Conservation (phyloP, 2,113 vertebrate species). For the Ptychochromis oligacanthus region DNA sequence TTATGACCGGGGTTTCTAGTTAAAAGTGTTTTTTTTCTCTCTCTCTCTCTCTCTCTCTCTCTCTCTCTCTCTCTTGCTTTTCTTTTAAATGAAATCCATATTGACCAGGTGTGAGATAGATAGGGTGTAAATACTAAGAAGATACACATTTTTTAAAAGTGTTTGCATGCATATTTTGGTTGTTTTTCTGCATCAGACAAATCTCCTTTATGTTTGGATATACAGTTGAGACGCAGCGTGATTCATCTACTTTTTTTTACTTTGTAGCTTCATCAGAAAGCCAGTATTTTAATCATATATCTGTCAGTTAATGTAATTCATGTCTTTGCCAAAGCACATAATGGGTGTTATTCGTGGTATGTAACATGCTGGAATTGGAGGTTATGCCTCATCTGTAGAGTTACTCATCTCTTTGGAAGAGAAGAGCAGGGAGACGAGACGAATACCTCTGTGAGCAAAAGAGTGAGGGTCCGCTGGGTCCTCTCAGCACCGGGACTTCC, state of each 20-base stretch:
- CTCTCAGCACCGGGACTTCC: neutral
- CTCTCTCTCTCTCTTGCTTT: too few species aligned
- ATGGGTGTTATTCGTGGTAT: constrained; percentile 3
- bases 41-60: too few species aligned
- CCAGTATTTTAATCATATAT: neutral
- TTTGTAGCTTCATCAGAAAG: neutral
- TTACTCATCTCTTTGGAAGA: neutral
- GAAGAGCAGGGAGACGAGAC: neutral
- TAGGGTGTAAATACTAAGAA: fast-evolving
- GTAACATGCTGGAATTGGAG: neutral
- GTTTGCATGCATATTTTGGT: fast-evolving
- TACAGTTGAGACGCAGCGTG: neutral
- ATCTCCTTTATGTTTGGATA: neutral
- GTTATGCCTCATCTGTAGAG: constrained; percentile 18
- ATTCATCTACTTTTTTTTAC: neutral
- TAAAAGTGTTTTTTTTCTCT: neutral
- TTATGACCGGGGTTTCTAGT: neutral
- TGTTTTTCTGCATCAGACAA: neutral
- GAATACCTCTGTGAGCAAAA: neutral
- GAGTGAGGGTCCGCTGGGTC: neutral
- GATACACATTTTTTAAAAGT: fast-evolving
- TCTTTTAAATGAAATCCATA: neutral
- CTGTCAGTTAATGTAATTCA: neutral
- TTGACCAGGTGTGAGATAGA: neutral
- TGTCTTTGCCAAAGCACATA: constrained; percentile 21